Percentiles rank a stretch among this genome's conserved stretches.
Conservation (phyloP, 2,113 vertebrate genomes). For the Microtus pennsylvanicus region DNA sequence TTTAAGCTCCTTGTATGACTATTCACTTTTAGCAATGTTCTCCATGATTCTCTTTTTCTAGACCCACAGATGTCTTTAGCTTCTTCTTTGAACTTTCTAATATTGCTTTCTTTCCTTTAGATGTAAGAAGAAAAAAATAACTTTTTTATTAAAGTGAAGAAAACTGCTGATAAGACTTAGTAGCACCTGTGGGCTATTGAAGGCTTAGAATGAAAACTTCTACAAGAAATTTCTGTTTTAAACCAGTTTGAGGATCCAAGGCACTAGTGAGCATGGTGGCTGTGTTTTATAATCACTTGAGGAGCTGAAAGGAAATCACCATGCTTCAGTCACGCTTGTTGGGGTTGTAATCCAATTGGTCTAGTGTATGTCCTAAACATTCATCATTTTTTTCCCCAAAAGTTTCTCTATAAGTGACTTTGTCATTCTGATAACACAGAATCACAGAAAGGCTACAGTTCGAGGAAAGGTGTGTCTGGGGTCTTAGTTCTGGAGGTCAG, state of each 20-base stretch:
- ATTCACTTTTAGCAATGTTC: not conserved
- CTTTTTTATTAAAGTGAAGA: not conserved
- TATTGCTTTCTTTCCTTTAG: not conserved
- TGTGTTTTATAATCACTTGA: not conserved
- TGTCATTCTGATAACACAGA: not conserved
- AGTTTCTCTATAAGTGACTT: not conserved
- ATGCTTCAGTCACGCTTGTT: not conserved
- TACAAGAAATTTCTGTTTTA: not conserved
- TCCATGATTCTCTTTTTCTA: not conserved
- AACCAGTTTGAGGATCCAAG: not conserved
- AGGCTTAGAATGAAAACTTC: slow-evolving; percentile 1
- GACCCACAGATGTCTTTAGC: not conserved
- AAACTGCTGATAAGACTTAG: not conserved
- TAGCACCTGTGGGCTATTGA: not conserved
- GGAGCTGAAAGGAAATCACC: not conserved
- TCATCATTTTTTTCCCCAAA: not conserved
- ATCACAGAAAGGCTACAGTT: not conserved
- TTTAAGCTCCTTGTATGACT: not conserved
- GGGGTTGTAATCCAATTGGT: not conserved
- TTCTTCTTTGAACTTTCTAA: not conserved
- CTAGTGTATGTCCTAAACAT: slow-evolving; percentile 6
- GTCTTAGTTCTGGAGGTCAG: not conserved
- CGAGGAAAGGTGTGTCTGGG: not conserved
- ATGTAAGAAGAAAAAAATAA: not conserved
- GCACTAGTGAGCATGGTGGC: not conserved